phyloP scores from a whole-genome alignment of 2,888 invertebrate species.

The Lithodes maja region DNA sequence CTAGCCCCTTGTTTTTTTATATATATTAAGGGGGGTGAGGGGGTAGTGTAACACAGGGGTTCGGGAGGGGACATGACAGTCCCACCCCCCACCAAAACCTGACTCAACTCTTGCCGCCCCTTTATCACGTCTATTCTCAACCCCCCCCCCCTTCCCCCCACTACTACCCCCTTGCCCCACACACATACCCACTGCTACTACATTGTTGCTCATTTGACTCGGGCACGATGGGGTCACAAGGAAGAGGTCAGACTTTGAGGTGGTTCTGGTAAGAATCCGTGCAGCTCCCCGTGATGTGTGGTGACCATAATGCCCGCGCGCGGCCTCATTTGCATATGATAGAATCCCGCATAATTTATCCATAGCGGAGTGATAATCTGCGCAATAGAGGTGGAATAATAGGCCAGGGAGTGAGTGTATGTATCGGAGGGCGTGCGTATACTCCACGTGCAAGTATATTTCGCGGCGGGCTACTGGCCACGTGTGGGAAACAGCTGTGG shows the following conservation, averaged over 20 bases:
- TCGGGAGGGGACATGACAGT: conserved; percentile 10
- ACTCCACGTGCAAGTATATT: conserved; percentile 36
- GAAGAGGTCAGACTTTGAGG: neutral
- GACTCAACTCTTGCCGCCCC: neutral
- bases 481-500: conserved; percentile 54
- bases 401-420: neutral
- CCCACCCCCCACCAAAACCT: conserved; percentile 25
- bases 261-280: neutral
- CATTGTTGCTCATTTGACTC: conserved; percentile 38
- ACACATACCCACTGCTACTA: conserved; percentile 47
- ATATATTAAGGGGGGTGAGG: conserved; percentile 15
- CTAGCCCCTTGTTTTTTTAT: conserved; percentile 22
- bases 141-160: conserved; percentile 21
- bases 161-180: neutral
- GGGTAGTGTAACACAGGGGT: conserved; percentile 3
- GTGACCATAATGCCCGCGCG: conserved; percentile 21
- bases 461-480: conserved; percentile 25
- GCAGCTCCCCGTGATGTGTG: neutral
- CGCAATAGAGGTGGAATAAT: neutral
- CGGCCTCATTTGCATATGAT: conserved; percentile 39
- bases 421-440: conserved; percentile 11
- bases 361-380: conserved; percentile 16
- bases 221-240: conserved; percentile 27
- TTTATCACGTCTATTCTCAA: neutral
- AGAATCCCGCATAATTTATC: conserved; percentile 34